phyloP scores from a whole-genome alignment of 2,113 vertebrate genomes.

The Python bivittatus region DNA sequence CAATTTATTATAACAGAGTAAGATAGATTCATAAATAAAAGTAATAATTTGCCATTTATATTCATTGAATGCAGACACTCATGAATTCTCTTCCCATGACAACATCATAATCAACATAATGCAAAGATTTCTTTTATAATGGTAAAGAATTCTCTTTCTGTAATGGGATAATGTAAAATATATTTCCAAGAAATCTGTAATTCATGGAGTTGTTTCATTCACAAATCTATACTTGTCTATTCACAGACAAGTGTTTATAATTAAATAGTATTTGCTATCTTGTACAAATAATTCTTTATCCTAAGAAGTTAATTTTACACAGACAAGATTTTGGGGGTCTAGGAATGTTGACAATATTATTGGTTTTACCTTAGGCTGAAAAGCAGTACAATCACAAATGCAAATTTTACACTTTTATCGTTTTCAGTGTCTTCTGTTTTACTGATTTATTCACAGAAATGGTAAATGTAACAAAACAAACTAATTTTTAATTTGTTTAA shows the following conservation, averaged over 20 bases:
- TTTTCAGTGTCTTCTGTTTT: background rate
- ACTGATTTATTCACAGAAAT: background rate
- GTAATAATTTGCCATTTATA: conserved; percentile 33
- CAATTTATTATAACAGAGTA: conserved; percentile 18
- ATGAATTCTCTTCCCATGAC: conserved; percentile 27
- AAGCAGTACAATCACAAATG: background rate
- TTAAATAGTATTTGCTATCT: background rate
- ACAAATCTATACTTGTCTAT: background rate
- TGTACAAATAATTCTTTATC: background rate
- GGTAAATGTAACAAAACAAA: background rate
- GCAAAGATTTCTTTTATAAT: background rate
- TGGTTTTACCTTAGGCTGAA: background rate
- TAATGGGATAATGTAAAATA: background rate
- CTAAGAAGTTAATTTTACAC: background rate
- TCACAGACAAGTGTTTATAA: background rate
- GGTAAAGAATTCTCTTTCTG: conserved; percentile 1
- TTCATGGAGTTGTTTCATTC: background rate
- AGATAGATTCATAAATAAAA: background rate
- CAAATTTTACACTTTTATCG: background rate
- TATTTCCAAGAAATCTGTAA: background rate
- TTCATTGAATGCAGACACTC: background rate
- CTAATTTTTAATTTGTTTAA: background rate
- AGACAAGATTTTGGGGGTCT: background rate
- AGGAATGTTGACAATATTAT: too few relatives aligned
- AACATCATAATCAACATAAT: conserved; percentile 12